A percentile compares a stretch with the other conserved stretches of the same genome.
Evolutionary conservation across 2,797 vertebrate species (phyloP).

Genomic region (Hephaestus fuliginosus): DNA sequence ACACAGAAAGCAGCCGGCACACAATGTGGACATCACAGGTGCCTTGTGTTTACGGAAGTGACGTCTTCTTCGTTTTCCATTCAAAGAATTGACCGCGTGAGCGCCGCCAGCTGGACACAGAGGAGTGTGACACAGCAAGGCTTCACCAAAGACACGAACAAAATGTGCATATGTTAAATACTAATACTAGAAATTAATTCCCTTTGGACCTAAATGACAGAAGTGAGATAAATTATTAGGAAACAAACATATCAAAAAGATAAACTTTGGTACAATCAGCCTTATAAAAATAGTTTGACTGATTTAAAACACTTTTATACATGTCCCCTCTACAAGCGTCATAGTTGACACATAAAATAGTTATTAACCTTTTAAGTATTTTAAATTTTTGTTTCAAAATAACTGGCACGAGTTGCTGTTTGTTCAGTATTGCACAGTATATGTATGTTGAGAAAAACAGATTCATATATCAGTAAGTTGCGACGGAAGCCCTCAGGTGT

Average conservation of each 20-base stretch:
- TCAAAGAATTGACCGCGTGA: rapidly evolving
- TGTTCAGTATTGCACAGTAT: neutral
- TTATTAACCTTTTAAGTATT: neutral
- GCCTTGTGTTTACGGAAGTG: constrained; percentile 72
- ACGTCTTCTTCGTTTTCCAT: neutral
- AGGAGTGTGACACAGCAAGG: too few relatives aligned
- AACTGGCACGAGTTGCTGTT: neutral
- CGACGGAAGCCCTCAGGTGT: neutral
- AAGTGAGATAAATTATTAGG: neutral
- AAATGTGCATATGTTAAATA: neutral
- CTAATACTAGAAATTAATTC: too few relatives aligned
- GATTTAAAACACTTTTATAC: neutral
- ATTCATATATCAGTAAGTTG: neutral
- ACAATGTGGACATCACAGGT: neutral
- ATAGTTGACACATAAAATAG: neutral
- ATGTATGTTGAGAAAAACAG: neutral
- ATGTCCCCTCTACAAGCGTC: neutral
- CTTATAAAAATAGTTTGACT: neutral
- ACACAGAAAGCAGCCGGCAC: neutral
- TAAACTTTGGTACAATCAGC: neutral
- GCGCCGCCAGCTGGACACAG: constrained; percentile 40
- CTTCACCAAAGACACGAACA: neutral
- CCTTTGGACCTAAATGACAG: neutral
- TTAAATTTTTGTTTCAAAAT: neutral
- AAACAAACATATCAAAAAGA: neutral